Base-by-base conservation (phyloP, 2,113 vertebrate genomes). In the Chauna torquata region DNA sequence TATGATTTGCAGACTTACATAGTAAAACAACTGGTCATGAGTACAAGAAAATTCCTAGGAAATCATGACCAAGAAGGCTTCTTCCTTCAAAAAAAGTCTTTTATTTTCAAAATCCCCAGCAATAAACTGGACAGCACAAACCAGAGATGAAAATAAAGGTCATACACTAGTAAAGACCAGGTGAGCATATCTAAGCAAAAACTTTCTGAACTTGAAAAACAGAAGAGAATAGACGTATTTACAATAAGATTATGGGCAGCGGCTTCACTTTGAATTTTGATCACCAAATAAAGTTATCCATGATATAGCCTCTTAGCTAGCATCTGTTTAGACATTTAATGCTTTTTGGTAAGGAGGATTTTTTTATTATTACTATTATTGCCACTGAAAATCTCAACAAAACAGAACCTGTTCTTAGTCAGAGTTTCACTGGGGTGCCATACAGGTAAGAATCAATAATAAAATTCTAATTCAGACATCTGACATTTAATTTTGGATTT, bases 401-500 rank as follows among this genome's bases (percentile, higher is more conserved):
- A 88, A 32, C 6, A 78, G 61, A 76, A 45, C 5, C 2, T n/a
- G 8, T 2, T 30, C 42, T 49, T 62, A 55, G 32, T 82, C 36
- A 52, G 47, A 59, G 28, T 72, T 89, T 83, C 58, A 64, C 24
- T 69, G 54, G 28, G 32, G 9, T 69, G 34, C 11, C 0, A 0
- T 34, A 42, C 36, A 79, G 15, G 16, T 65, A 70, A 84, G 52
- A 89, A 70, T 47, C 49, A 47, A 28, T 15, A 80, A 68, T n/a
- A 71, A 49, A 78, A 69, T 28, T 38, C 49, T 40, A 11, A 2
- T 62, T 78, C 27, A 11, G 30, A 11, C 45, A 77, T 6, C 4
- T 74, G 62, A 38, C 9, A 84, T 82, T 87, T 87, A 78, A 61
- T 71, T 16, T 66, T 75, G 65, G 65, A 54, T 70, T 78, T 94